Evolutionary conservation across 2,888 invertebrate species (phyloP).

Genomic region (Cryptocheilus praepositus): DNA sequence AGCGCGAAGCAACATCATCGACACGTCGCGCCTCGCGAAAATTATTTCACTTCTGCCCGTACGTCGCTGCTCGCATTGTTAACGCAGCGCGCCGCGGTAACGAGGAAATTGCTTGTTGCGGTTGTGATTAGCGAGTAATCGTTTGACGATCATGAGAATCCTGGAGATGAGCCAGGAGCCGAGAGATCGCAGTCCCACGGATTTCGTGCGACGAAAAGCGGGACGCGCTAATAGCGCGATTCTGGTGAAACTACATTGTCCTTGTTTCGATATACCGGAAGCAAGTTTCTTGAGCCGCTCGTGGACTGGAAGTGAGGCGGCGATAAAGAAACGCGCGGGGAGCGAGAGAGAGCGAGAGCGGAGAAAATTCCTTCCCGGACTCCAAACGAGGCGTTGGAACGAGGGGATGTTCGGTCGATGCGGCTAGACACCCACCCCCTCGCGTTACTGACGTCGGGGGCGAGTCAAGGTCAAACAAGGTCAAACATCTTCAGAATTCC

Average conservation of each 20-base stretch:
- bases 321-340: neutral
- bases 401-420: constrained; percentile 72
- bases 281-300: constrained; percentile 9
- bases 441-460: constrained; percentile 74
- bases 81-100: too few relatives aligned
- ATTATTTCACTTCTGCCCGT: too few relatives aligned
- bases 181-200: neutral
- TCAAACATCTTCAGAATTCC: constrained; percentile 45
- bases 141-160: too few relatives aligned
- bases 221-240: constrained; percentile 34
- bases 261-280: constrained; percentile 31
- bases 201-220: constrained; percentile 34
- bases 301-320: too few relatives aligned
- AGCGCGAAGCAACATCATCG: too few relatives aligned
- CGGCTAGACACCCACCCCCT: constrained; percentile 75
- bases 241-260: constrained; percentile 29
- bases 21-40: too few relatives aligned
- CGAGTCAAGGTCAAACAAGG: constrained; percentile 69
- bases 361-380: constrained; percentile 37
- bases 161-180: too few relatives aligned
- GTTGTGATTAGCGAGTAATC: too few relatives aligned
- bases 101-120: too few relatives aligned
- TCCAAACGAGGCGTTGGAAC: constrained; percentile 27
- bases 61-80: too few relatives aligned
- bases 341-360: constrained; percentile 6